These are phyloP conservation scores for Chymomyza procnemis DNA, from an alignment of 2,888 invertebrate genomes.

Conservation along the genomic window DNA sequence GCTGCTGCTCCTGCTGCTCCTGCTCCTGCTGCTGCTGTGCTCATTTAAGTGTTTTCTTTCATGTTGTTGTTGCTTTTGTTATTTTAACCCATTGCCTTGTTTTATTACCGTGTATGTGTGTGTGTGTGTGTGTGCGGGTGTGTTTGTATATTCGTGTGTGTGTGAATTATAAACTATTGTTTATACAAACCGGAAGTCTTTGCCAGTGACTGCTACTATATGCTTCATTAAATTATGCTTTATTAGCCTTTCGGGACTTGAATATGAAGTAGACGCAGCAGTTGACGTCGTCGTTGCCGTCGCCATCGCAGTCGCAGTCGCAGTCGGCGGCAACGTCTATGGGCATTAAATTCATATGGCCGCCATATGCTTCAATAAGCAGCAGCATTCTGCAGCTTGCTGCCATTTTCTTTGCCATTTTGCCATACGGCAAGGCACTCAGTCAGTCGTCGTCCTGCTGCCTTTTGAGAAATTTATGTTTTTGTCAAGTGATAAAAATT, in stretches of 20 bases:
- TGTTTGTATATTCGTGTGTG: too few relatives aligned
- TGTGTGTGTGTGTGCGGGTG: slow-evolving; percentile 31
- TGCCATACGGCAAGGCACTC: too few relatives aligned
- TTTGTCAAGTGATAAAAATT: slow-evolving; percentile 74
- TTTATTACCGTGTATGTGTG: slow-evolving; percentile 40
- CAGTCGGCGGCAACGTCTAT: slow-evolving; percentile 11
- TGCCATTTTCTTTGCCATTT: slow-evolving; percentile 5
- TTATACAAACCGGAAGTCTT: slow-evolving; percentile 70
- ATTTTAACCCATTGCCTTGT: slow-evolving; percentile 57
- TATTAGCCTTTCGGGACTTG: slow-evolving; percentile 75
- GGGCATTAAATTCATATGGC: slow-evolving; percentile 27
- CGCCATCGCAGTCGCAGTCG: slow-evolving; percentile 29
- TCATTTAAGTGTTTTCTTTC: slow-evolving; percentile 7
- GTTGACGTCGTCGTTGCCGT: slow-evolving; percentile 13
- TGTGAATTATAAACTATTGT: slow-evolving; percentile 74
- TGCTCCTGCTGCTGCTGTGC: slow-evolving; percentile 12
- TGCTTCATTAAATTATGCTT: slow-evolving; percentile 76
- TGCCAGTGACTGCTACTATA: slow-evolving; percentile 51
- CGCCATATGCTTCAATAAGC: background rate
- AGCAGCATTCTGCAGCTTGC: slow-evolving; percentile 46
- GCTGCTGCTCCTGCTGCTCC: slow-evolving; percentile 4
- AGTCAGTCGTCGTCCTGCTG: background rate
- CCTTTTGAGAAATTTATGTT: slow-evolving; percentile 66
- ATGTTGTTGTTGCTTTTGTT: slow-evolving; percentile 30
- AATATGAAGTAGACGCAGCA: slow-evolving; percentile 66